Percentiles rank a stretch among this genome's conserved stretches.
phyloP scores from a whole-genome alignment of 2,797 vertebrate genomes.

The Scolopax bukidnonensis region DNA sequence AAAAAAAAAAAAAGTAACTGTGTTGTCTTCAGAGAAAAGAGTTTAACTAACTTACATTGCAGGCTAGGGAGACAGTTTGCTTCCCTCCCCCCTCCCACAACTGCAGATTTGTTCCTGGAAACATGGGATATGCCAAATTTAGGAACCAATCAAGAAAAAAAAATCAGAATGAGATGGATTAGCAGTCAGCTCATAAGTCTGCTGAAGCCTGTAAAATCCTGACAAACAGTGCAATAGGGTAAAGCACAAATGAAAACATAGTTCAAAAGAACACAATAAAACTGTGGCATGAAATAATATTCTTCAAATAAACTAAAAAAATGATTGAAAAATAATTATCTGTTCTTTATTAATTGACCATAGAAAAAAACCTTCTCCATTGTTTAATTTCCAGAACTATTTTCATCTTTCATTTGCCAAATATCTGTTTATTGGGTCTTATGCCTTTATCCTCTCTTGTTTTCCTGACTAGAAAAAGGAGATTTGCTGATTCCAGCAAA shows the following conservation, averaged over 20 bases:
- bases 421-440: not conserved
- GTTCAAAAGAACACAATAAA: not conserved
- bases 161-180: not conserved
- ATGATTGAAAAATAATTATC: not conserved
- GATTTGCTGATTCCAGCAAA: not conserved
- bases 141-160: conserved; percentile 22
- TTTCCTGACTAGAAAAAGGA: not conserved
- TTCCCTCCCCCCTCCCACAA: not conserved
- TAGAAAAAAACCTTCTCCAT: not conserved
- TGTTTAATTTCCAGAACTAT: not conserved
- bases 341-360: not conserved
- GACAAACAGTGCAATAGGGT: not conserved
- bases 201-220: conserved; percentile 16
- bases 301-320: not conserved
- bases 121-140: not conserved
- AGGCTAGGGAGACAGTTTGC: not conserved
- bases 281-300: not conserved
- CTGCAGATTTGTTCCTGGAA: not conserved
- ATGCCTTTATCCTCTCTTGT: not conserved
- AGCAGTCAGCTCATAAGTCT: not conserved
- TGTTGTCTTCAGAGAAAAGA: not conserved
- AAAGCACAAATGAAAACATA: conserved; percentile 29
- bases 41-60: not conserved
- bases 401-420: not conserved
- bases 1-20: not conserved